Base-by-base conservation (phyloP, 2,113 vertebrate species). In the Halichoerus grypus region DNA sequence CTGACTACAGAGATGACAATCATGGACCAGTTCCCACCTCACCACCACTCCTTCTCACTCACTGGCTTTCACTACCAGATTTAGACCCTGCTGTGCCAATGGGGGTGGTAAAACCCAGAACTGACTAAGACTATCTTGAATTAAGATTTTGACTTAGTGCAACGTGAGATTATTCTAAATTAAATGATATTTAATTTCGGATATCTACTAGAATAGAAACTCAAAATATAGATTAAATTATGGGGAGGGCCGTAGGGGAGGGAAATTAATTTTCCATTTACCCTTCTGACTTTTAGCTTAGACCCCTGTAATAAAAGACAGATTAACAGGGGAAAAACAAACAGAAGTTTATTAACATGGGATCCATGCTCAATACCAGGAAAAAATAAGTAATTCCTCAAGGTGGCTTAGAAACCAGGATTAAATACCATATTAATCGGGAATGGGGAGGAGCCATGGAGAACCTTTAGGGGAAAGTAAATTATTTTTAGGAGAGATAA, bases 171-270 rank as follows among this genome's bases (percentile, higher is more conserved):
- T 71, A 74, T 15, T 74, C 83, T 84, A 33, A 85, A 72, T 88
- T 69, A 83, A 91, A 53, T 79, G 28, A 83, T 55, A 28, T 21
- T 94, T 92, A 9, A 8, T 91, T 96, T 84, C 76, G 36, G 51
- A 53, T 57, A 65, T 31, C 46, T 65, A 71, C 10, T 5, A 61
- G 36, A 95, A 84, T 21, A 80, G 24, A 91, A 51, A 51, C 33
- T 93, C 24, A 61, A 96, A 74, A 92, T 76, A 88, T 33, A 74
- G 63, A 90, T 90, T 85, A 89, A 97, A 80, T 42, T 57, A 33
- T 36, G 1, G 33, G 31, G n/a, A 14, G 1, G 28, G n/a, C 13
- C 2, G 4, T 3, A 72, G n/a, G 21, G 21, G 31, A n/a, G 15
- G 11, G 42, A 81, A 92, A 22, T 28, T 63, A 71, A 63, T 53